These are phyloP conservation scores for Proctacanthus coquilletti DNA, from an alignment of 1,140 invertebrate genomes.

Conservation along the genomic window DNA sequence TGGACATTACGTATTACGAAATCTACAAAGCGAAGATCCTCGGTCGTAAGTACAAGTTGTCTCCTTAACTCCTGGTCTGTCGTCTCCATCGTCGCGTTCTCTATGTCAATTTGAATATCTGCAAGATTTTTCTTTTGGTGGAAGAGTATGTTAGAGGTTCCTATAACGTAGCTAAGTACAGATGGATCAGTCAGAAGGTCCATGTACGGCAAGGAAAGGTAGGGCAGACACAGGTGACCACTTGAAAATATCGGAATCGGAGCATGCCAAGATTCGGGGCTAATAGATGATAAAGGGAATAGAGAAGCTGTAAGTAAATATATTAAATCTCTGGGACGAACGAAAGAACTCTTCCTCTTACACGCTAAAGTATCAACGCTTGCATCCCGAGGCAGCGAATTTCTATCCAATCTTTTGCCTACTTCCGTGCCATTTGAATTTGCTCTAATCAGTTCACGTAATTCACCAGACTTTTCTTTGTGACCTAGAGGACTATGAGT, in stretches of 20 bases:
- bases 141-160: conserved; percentile 94
- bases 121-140: conserved; percentile 87
- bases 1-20: conserved; percentile 77
- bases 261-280: conserved; percentile 64
- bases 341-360: too few relatives aligned
- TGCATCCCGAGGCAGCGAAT: conserved; percentile 38
- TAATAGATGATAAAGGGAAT: conserved; percentile 28
- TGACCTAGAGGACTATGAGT: too few relatives aligned
- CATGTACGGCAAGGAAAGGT: conserved; percentile 88
- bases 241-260: conserved; percentile 80
- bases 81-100: conserved; percentile 76
- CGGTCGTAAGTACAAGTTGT: conserved; percentile 75
- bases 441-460: conserved; percentile 3
- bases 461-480: not conserved
- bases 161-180: conserved; percentile 83
- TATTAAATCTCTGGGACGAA: too few relatives aligned
- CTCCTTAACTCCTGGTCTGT: conserved; percentile 68
- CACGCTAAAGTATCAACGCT: conserved; percentile 44
- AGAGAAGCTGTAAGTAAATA: conserved; percentile 14
- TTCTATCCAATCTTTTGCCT: conserved; percentile 29
- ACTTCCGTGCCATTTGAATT: conserved; percentile 3
- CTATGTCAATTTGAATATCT: conserved; percentile 81
- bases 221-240: conserved; percentile 90
- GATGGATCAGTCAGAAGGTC: conserved; percentile 79
- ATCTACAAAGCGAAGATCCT: conserved; percentile 91